phyloP scores from a whole-genome alignment of 2,888 invertebrate genomes.

The Slavum lentiscoides region DNA sequence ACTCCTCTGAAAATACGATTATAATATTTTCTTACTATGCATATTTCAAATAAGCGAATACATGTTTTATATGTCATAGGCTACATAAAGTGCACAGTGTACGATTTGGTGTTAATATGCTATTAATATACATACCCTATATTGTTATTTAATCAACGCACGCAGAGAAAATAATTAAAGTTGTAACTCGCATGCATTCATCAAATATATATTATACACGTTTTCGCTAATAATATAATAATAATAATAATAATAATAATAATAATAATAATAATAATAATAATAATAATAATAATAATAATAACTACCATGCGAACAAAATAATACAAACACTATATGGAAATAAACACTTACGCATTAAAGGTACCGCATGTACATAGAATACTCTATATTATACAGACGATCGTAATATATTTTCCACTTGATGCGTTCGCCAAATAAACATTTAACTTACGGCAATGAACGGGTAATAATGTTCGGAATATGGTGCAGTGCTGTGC shows the following conservation, averaged over 20 bases:
- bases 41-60: too few relatives aligned
- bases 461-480: slow-evolving; percentile 29
- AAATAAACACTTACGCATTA: slow-evolving; percentile 14
- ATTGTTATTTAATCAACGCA: slow-evolving; percentile 23
- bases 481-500: neutral
- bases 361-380: neutral
- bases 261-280: neutral
- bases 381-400: neutral
- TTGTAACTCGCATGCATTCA: neutral
- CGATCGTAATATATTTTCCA: slow-evolving; percentile 28
- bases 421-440: slow-evolving; percentile 38
- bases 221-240: slow-evolving; percentile 8
- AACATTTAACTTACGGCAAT: slow-evolving; percentile 23
- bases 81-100: neutral
- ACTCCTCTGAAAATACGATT: too few relatives aligned
- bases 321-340: slow-evolving; percentile 19
- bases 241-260: neutral
- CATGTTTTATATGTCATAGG: neutral
- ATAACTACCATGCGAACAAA: neutral
- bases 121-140: neutral
- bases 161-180: slow-evolving; percentile 20
- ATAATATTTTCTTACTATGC: too few relatives aligned
- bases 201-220: neutral
- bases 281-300: neutral
- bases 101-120: neutral